Base-by-base conservation (phyloP, 2,113 vertebrate genomes). In the Austrofundulus limnaeus region DNA sequence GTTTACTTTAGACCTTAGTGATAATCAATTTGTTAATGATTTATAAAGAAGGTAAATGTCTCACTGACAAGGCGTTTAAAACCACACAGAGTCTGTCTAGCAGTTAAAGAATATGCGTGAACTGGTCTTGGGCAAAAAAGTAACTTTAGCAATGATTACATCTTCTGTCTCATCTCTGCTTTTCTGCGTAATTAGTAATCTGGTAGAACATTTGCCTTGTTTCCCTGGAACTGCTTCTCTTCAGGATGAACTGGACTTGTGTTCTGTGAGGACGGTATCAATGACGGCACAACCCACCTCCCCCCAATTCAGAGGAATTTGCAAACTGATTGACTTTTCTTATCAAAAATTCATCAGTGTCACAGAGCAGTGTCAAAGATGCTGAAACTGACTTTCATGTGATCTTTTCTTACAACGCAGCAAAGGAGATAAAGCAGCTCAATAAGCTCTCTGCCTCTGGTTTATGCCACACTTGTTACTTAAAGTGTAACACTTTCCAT, bases 291-390 rank as follows among this genome's bases (percentile, higher is more conserved):
- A 28, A 38, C 5, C 21, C 21, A 70, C 70, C 73, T 69, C 52
- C 58, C 41, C 38, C 43, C 61, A 43, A 46, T 74, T 76, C 45
- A 43, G 60, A 66, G 69, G 34, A 62, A 28, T 21, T 43, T 71
- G 25, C 53, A 24, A 45, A 21, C 17, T 73, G 69, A 85, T 76
- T 85, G 19, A 69, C 73, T 64, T 24, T 21, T 10, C 0, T 1
- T 60, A 80, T 85, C 41, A n/a, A n/a, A n/a, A n/a, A n/a, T n/a
- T 82, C 61, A 86, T 84, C 54, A 61, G 64, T 45, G 64, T 66
- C 74, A 70, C 58, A 70, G 51, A n/a, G n/a, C n/a, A n/a, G n/a
- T n/a, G n/a, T n/a, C n/a, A n/a, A n/a, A 45, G 28, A 7, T 7
- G 28, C 3, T 7, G 28, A 28, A 28, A 7, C 15, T 52, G 48